Evolutionary conservation across 2,888 invertebrate genomes (phyloP), one percentile per base, ranked within the genome.

Genomic region (Parnassius apollo): DNA sequence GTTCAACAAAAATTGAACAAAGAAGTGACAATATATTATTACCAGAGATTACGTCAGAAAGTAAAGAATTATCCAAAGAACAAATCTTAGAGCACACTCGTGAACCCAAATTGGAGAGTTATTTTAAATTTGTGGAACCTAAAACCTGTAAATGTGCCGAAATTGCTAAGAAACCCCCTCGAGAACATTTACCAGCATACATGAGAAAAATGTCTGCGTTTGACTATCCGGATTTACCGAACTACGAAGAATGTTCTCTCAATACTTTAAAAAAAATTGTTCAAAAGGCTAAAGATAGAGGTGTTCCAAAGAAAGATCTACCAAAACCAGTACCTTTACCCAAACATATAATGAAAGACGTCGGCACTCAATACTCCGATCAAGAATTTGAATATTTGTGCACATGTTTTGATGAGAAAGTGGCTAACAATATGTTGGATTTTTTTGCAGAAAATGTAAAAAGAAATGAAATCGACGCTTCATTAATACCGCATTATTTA

Each of bases 61-160:
- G 73, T 42, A 76, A 76, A 67, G 80, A 82, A 42, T 67, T 72
- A 49, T 69, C 77, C 0, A 77, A 83, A 62, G 64, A 64, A 56
- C 61, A 65, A 0, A 82, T 85, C 67, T 66, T 86, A 18, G 57
- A 68, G 9, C 83, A 86, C 59, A 74, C 78, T 66, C 80, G 85
- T 18, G 85, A 87, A 69, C 88, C 89, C 2, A 88, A 88, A 73
- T 81, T 80, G 76, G 80, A 84, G 8, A 84, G 82, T 55, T 90
- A 84, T 66, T 68, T 86, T 42, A 66, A 80, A 53, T 86, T 78
- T 56, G 66, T 83, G 2, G 65, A 74, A 51, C 78, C 88, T 1
- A 77, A 68, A 50, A 76, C 67, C 57, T 90, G 88, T 58, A 67
- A 68, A 51, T 89, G 90, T 69, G 69, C 74, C 2, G 84, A 81